These are phyloP conservation scores for Nycteola revayana DNA, from an alignment of 2,888 invertebrate genomes.

Conservation along the genomic window DNA sequence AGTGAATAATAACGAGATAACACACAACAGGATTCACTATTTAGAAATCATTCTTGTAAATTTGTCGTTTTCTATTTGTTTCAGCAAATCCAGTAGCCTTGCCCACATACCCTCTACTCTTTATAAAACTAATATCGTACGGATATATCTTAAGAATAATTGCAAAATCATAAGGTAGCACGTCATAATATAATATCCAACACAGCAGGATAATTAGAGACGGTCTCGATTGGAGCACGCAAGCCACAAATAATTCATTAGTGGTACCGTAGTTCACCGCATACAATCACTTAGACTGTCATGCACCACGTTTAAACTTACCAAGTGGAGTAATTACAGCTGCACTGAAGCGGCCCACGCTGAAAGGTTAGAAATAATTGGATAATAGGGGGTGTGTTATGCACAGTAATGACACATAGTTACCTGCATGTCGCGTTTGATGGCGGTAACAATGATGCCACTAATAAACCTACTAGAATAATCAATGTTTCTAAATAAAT, in stretches of 20 bases:
- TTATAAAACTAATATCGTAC: no score
- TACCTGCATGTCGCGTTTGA: slow-evolving; percentile 46
- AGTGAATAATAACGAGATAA: no score
- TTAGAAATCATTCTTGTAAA: no score
- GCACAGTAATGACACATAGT: slow-evolving; percentile 66
- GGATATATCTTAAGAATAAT: no score
- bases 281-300: slow-evolving; percentile 79
- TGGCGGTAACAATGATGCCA: slow-evolving; percentile 27
- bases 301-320: slow-evolving; percentile 70
- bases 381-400: slow-evolving; percentile 70
- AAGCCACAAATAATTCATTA: slow-evolving; percentile 78
- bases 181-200: slow-evolving; percentile 48
- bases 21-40: no score
- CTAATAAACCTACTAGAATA: slow-evolving; percentile 12
- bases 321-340: slow-evolving; percentile 59
- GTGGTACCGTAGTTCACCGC: slow-evolving; percentile 55
- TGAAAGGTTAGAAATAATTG: slow-evolving; percentile 81
- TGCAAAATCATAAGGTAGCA: slow-evolving; percentile 37
- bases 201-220: slow-evolving; percentile 55
- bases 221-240: slow-evolving; percentile 60
- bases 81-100: no score
- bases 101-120: no score
- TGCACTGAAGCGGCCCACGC: slow-evolving; percentile 56
- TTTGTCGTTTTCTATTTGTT: no score
- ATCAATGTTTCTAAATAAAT: slow-evolving; percentile 7